Base-by-base conservation (phyloP, 2,113 vertebrate genomes). In the Esox niger region DNA sequence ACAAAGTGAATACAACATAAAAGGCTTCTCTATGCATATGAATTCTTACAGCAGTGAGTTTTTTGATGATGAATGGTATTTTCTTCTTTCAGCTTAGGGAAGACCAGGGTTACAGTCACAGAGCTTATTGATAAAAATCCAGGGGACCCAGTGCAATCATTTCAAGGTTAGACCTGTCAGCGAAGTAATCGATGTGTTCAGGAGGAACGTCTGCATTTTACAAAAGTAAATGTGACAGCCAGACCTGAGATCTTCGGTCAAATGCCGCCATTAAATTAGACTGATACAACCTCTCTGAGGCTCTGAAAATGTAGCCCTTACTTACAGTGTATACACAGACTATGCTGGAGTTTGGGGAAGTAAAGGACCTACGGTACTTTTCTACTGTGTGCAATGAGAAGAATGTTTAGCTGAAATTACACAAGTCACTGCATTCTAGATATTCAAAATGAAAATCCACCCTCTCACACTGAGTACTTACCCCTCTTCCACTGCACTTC, bases 401-500 rank as follows among this genome's bases (percentile, higher is more conserved):
- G 11, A 43, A 15, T 17, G 38, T 43, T 43, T 4, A 4, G 38
- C 38, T 43, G 17, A 43, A 43, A 15, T 15, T 10, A 43, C 13
- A 17, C 4, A 17, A 43, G 38, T 43, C 38, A 43, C 38, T 15
- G 15, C 38, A 43, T 43, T 43, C 15, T 43, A 43, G 38, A 43
- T 17, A 17, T 15, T 4, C 15, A 43, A 43, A 10, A 43, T 43
- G 5, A 43, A 43, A 54, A 15, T 2, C n/a, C 5, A 54, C 9
- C n/a, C 49, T 21, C 49, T n/a, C 1, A 25, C 49, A 21, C 7
- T 20, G 21, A 54, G 49, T 54, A 88, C 96, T 96, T 83, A 99
- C 97, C 84, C 97, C 97, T 58, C 92, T 91, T 71, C 93, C 91
- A 0, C 92, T 95, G 88, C 97, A 99, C 83, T 92, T 96, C 11